These are phyloP conservation scores for Danaus plexippus DNA, from an alignment of 1,140 invertebrate genomes.

Conservation along the genomic window DNA sequence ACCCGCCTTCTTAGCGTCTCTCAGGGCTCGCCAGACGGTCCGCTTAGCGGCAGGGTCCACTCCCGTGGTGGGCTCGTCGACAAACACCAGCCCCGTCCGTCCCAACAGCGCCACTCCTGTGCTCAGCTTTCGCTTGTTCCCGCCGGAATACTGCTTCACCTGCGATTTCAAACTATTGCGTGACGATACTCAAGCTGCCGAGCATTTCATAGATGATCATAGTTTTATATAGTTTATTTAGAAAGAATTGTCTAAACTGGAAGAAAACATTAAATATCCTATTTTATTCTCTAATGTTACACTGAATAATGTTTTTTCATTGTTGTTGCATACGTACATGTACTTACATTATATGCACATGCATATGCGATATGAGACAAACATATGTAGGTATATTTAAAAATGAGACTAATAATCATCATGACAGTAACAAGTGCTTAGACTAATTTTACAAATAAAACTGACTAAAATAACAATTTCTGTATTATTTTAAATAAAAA, in stretches of 20 bases:
- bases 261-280: too few relatives aligned
- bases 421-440: too few relatives aligned
- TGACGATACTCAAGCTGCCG: conserved; percentile 9
- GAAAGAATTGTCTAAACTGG: too few relatives aligned
- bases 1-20: conserved; percentile 73
- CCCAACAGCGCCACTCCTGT: conserved; percentile 94
- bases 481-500: neutral
- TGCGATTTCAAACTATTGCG: conserved; percentile 24
- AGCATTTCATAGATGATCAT: too few relatives aligned
- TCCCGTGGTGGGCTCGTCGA: conserved; percentile 88
- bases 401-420: too few relatives aligned
- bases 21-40: conserved; percentile 83
- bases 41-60: conserved; percentile 88
- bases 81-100: conserved; percentile 87
- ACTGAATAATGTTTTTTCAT: too few relatives aligned
- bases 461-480: neutral
- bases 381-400: too few relatives aligned
- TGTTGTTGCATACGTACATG: too few relatives aligned
- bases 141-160: conserved; percentile 84
- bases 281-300: too few relatives aligned
- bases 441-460: conserved; percentile 1
- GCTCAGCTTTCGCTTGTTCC: conserved; percentile 95
- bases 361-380: too few relatives aligned
- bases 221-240: too few relatives aligned
- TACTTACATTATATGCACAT: too few relatives aligned